Conservation (phyloP, 2,797 vertebrate genomes). For the Typhlichthys subterraneus region DNA sequence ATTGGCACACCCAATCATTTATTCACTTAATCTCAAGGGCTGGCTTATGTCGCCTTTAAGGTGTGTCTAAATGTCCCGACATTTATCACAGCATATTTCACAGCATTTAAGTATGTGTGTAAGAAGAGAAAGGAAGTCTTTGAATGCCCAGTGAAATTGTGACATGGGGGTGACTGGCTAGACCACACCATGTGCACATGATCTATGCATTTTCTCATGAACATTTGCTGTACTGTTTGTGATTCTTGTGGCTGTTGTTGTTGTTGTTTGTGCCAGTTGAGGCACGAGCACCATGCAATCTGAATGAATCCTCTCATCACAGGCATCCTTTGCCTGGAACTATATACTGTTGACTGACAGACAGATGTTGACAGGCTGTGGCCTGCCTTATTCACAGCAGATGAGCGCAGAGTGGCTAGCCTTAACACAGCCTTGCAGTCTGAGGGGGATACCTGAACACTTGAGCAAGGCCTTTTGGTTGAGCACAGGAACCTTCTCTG, state of each 20-base stretch:
- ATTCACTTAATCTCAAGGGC: constrained; percentile 38
- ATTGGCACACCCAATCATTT: constrained; percentile 52
- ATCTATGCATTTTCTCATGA: constrained; percentile 63
- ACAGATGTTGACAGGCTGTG: constrained; percentile 41
- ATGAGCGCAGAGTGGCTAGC: constrained; percentile 57
- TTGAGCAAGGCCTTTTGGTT: constrained; percentile 21
- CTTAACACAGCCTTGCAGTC: constrained; percentile 60
- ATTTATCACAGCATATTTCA: constrained; percentile 20
- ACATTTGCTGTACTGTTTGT: constrained; percentile 33
- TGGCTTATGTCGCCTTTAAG: constrained; percentile 23
- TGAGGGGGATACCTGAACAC: constrained; percentile 35
- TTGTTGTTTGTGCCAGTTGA: constrained; percentile 3
- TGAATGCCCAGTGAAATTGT: constrained; percentile 20
- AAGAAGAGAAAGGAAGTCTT: constrained; percentile 23
- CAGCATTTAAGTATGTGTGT: constrained; percentile 13
- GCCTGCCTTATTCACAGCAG: constrained; percentile 59
- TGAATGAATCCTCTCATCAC: constrained; percentile 13
- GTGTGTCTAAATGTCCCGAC: constrained; percentile 32
- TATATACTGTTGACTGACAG: constrained; percentile 20
- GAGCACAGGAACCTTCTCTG: constrained; percentile 24
- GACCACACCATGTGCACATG: constrained; percentile 32
- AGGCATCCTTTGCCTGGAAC: constrained; percentile 24
- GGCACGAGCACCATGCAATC: constrained; percentile 11
- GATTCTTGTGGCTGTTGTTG: not conserved
- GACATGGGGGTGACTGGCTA: constrained; percentile 34